Conservation (phyloP, 1,140 invertebrate species). For the Arctopsyche grandis region DNA sequence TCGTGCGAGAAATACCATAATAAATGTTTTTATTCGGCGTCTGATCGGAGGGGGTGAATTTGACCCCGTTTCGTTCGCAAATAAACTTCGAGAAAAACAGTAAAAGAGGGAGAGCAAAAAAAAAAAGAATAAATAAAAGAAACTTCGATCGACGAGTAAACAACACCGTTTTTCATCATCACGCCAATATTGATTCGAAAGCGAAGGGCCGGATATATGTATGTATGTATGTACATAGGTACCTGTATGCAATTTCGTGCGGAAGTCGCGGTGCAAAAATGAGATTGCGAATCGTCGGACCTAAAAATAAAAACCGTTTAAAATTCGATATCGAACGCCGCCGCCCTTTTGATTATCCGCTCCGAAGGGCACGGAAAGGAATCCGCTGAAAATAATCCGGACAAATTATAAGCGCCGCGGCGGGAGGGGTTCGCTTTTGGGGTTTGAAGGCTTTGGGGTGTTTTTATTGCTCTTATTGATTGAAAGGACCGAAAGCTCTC, state of each 20-base stretch:
- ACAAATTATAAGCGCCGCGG: conserved; percentile 3
- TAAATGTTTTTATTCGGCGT: not conserved
- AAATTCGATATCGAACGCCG: not conserved
- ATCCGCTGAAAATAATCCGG: conserved; percentile 13
- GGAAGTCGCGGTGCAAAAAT: too few relatives aligned
- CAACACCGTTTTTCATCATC: not conserved
- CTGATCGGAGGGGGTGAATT: not conserved
- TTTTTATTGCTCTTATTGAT: conserved; percentile 48
- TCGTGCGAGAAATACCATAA: too few relatives aligned
- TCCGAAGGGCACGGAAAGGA: conserved; percentile 4
- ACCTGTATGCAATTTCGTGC: too few relatives aligned
- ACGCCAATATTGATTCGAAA: too few relatives aligned
- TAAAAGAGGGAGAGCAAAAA: not conserved
- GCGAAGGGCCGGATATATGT: too few relatives aligned
- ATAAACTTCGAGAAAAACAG: conserved; percentile 12
- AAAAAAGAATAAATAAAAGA: too few relatives aligned
- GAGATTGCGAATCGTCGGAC: too few relatives aligned
- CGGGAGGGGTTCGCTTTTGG: not conserved
- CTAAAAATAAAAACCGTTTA: conserved; percentile 3
- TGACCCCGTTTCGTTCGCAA: not conserved
- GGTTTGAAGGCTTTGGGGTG: not conserved
- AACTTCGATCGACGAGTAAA: conserved; percentile 15
- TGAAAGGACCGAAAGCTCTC: conserved; percentile 19
- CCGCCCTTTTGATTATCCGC: conserved; percentile 12
- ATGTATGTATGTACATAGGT: too few relatives aligned